Evolutionary conservation across 2,113 vertebrate species (phyloP).

Genomic region (Melierax canorus): DNA sequence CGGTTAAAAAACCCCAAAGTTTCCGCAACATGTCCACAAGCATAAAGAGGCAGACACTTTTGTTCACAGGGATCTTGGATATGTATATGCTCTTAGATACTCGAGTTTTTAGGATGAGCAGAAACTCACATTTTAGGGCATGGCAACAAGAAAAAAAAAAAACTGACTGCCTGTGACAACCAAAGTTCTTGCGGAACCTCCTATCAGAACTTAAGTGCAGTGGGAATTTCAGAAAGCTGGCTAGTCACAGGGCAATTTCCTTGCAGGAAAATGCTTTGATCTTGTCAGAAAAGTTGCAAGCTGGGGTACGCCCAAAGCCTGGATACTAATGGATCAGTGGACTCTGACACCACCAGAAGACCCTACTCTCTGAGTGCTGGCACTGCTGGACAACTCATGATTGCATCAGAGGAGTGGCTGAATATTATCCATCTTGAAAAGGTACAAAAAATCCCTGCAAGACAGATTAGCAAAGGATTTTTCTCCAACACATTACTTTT

Average conservation of each 20-base stretch:
- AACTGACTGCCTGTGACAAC: not conserved
- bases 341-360: not conserved
- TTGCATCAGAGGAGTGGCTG: not conserved
- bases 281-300: not conserved
- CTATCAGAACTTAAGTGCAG: not conserved
- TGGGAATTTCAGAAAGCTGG: not conserved
- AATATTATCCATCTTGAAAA: not conserved
- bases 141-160: not conserved
- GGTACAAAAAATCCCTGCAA: not conserved
- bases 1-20: not conserved
- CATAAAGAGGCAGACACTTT: not conserved
- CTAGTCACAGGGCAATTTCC: not conserved
- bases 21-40: not conserved
- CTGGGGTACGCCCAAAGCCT: not conserved
- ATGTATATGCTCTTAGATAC: not conserved
- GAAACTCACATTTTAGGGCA: not conserved
- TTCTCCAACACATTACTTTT: not conserved
- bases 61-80: not conserved
- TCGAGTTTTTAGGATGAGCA: not conserved
- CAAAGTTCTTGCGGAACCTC: not conserved
- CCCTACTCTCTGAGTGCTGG: fast-evolving
- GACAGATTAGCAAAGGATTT: not conserved
- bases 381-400: not conserved
- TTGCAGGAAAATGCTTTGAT: not conserved
- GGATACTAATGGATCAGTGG: not conserved